phyloP scores from a whole-genome alignment of 2,797 vertebrate genomes.

The Microhierax caerulescens region DNA sequence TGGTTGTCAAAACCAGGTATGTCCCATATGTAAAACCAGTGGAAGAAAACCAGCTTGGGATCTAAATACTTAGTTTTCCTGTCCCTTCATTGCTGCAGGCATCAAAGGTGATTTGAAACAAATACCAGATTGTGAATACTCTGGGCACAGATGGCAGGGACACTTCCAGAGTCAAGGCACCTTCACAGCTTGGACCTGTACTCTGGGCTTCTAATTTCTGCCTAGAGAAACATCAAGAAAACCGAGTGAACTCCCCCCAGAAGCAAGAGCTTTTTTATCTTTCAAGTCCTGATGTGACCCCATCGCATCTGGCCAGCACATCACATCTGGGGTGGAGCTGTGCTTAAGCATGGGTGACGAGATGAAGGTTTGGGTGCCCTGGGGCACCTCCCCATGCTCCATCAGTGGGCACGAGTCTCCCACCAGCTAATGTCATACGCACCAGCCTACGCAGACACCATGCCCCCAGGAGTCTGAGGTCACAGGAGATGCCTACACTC shows the following conservation, averaged over 20 bases:
- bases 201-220: not conserved
- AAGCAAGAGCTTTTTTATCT: not conserved
- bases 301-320: fast-evolving
- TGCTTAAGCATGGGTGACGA: not conserved
- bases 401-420: not conserved
- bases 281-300: not conserved
- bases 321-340: not conserved
- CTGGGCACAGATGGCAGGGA: not conserved
- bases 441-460: not conserved
- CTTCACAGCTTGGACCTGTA: not conserved
- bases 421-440: not conserved
- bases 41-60: not conserved
- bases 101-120: not conserved
- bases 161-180: not conserved
- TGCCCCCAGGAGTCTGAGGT: not conserved
- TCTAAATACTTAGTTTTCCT: not conserved
- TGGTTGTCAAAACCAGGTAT: not conserved
- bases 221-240: not conserved
- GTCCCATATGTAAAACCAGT: not conserved
- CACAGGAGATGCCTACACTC: fast-evolving
- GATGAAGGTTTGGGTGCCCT: not conserved
- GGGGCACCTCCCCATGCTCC: not conserved
- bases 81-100: fast-evolving
- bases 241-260: not conserved
- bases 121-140: not conserved